phyloP scores from a whole-genome alignment of 2,113 vertebrate genomes.

The Ardeotis arabs region DNA sequence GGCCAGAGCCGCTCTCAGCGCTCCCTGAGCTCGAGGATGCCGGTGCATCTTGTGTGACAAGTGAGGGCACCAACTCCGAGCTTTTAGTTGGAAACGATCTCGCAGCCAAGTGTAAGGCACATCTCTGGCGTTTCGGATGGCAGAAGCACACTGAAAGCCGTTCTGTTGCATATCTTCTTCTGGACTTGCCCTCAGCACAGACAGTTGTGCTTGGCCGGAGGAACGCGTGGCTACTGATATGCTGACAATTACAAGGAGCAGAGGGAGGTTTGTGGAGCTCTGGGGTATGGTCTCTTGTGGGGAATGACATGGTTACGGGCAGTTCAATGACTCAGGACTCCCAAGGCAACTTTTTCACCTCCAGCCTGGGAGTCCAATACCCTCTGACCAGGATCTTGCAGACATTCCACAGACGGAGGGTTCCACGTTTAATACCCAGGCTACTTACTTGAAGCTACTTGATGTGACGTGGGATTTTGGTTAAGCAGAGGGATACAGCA shows the following conservation, averaged over 20 bases:
- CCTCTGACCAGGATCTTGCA: no score
- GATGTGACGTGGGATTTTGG: no score
- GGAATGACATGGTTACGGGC: no score
- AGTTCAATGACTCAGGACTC: no score
- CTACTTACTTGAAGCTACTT: no score
- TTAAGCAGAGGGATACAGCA: no score
- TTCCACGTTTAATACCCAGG: no score
- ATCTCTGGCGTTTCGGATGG: fast-evolving
- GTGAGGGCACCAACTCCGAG: neutral
- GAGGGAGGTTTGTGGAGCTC: neutral
- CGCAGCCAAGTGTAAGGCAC: neutral
- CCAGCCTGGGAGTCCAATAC: no score
- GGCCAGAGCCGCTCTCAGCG: fast-evolving
- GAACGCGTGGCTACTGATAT: neutral
- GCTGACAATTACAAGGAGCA: neutral
- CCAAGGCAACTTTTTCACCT: no score
- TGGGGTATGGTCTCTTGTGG: no score
- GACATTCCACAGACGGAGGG: no score
- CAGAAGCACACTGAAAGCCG: neutral
- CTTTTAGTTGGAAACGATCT: neutral
- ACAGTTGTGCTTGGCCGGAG: neutral
- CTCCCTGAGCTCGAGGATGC: neutral
- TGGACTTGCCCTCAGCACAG: neutral
- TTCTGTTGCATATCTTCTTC: neutral
- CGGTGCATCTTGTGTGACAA: neutral